phyloP scores from a whole-genome alignment of 2,888 invertebrate genomes.

The Cetonia aurata region DNA sequence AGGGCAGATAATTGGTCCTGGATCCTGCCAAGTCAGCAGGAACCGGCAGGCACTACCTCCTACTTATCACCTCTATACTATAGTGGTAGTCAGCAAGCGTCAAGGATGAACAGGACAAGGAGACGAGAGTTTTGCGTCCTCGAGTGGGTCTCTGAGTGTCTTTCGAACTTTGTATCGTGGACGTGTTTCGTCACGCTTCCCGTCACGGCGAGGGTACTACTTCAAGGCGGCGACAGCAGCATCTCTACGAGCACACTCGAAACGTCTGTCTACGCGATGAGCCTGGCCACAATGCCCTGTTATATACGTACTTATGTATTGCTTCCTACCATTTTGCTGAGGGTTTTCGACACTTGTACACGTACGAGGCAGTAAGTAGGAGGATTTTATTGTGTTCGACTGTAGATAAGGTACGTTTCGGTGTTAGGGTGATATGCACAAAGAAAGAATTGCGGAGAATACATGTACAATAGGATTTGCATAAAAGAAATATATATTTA shows the following conservation, averaged over 20 bases:
- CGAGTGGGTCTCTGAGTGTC: constrained; percentile 51
- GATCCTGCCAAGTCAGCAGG: no score
- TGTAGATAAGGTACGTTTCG: no score
- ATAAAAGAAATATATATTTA: no score
- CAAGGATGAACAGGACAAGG: constrained; percentile 2
- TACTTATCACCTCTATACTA: no score
- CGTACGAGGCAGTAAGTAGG: not conserved
- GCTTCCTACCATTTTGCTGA: constrained; percentile 43
- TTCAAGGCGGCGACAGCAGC: constrained; percentile 50
- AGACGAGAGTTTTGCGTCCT: constrained; percentile 27
- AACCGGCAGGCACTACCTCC: no score
- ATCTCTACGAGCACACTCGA: constrained; percentile 59
- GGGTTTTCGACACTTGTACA: constrained; percentile 23
- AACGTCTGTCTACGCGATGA: constrained; percentile 56
- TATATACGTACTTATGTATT: constrained; percentile 44
- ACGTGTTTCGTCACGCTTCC: constrained; percentile 61
- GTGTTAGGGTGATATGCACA: no score
- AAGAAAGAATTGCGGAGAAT: no score
- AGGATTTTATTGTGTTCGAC: no score
- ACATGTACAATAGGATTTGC: no score
- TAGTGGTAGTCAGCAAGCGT: constrained; percentile 51
- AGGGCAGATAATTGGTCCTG: no score
- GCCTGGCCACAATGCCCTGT: constrained; percentile 59
- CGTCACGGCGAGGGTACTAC: constrained; percentile 59
- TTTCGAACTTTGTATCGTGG: constrained; percentile 58